phyloP scores from a whole-genome alignment of 92 coral and sea anemone genomes.

The Plumapathes pennacea region DNA sequence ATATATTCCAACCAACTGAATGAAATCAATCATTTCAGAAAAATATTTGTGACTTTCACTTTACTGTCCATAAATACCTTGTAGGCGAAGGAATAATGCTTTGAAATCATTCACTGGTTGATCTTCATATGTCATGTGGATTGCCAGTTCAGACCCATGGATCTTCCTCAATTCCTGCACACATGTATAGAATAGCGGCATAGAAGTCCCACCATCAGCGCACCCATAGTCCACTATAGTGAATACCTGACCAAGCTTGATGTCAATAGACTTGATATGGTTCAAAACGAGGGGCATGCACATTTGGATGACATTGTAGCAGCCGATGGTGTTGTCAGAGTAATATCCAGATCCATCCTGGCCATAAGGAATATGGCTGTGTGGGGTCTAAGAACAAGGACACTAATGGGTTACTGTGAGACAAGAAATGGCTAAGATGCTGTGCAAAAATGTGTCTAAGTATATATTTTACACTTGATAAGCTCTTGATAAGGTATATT shows the following conservation, averaged over 20 bases:
- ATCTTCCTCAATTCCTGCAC: conserved; percentile 61
- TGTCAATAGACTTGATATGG: conserved; percentile 21
- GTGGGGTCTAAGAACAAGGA: conserved; percentile 27
- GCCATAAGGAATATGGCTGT: conserved; percentile 49
- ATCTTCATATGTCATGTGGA: conserved; percentile 72
- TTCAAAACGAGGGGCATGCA: conserved; percentile 50
- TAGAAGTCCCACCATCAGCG: conserved; percentile 83
- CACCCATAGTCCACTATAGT: conserved; percentile 71
- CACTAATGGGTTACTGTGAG: background rate
- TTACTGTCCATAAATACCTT: too few species aligned
- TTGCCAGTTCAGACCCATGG: conserved; percentile 57
- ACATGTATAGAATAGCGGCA: conserved; percentile 68
- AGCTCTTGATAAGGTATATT: too few species aligned
- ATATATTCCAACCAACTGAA: too few species aligned
- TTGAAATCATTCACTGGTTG: conserved; percentile 89
- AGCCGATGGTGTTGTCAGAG: conserved; percentile 75
- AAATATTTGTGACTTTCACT: too few species aligned
- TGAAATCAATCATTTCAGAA: too few species aligned
- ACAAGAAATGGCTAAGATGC: too few species aligned
- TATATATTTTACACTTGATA: too few species aligned
- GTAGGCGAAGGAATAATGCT: conserved; percentile 71
- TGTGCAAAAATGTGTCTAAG: too few species aligned
- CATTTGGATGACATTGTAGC: conserved; percentile 66
- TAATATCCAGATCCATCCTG: conserved; percentile 78
- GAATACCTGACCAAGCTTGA: conserved; percentile 24